Percentiles rank a stretch among this genome's conserved stretches.
Evolutionary conservation across 2,113 vertebrate genomes (phyloP).

Genomic region (Zosterops pallidus): DNA sequence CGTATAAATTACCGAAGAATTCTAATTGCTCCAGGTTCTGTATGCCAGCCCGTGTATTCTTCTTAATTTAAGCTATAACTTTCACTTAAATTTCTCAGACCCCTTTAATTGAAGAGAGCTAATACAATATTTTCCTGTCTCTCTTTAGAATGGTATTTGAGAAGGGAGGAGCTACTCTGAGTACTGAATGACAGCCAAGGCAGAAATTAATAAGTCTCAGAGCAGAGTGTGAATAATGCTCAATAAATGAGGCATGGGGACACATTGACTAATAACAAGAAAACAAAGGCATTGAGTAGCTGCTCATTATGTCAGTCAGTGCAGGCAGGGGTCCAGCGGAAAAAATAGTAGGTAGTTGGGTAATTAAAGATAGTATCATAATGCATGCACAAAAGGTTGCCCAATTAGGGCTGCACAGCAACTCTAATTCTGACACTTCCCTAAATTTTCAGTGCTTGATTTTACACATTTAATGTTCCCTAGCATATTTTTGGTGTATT

Average conservation of each 20-base stretch:
- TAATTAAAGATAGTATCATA: slow-evolving; percentile 56
- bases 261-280: slow-evolving; percentile 38
- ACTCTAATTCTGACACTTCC: slow-evolving; percentile 48
- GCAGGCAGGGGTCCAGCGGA: slow-evolving; percentile 51
- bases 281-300: slow-evolving; percentile 55
- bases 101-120: background rate
- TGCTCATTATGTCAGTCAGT: slow-evolving; percentile 54
- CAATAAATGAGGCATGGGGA: slow-evolving; percentile 44
- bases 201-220: slow-evolving; percentile 47
- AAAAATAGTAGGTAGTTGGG: slow-evolving; percentile 42
- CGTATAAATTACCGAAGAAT: background rate
- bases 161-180: background rate
- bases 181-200: background rate
- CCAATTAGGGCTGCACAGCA: slow-evolving; percentile 57
- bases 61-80: background rate
- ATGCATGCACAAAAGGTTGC: slow-evolving; percentile 33
- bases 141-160: background rate
- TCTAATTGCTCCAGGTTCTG: background rate
- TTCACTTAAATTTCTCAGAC: background rate
- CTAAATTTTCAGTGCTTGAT: slow-evolving; percentile 41
- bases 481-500: slow-evolving; percentile 56
- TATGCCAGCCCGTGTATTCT: background rate
- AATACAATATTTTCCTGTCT: background rate
- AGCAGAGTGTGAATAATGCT: background rate
- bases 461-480: slow-evolving; percentile 50